Base-by-base conservation (phyloP, 2,888 invertebrate genomes). In the Fragum sueziense region DNA sequence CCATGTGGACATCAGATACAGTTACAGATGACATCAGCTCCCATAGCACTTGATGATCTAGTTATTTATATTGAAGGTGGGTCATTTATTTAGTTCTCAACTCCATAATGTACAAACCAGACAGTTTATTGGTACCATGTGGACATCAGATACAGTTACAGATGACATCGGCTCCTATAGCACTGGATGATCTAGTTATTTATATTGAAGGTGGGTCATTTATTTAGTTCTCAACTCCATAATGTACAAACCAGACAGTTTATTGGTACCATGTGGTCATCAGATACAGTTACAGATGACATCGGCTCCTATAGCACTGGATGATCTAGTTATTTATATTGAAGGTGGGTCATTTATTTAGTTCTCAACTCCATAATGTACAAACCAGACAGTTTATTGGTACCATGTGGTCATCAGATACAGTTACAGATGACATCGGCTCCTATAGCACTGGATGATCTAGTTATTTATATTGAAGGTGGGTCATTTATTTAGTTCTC, bases 381-480 rank as follows among this genome's bases (percentile, higher is more conserved):
- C 70, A 79, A 78, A 62, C 84, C 76, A 4, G 54, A 41, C 0
- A 59, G 41, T 11, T 70, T 96, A 96, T 93, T 97, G 89, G 97
- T 98, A 33, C 96, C 97, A 1, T 97, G 98, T 37, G 97, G 97
- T 57, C 95, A 96, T 72, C 94, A 96, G 6, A 97, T 98, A 86
- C 96, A 96, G 6, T 98, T 99, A 93, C 95, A 95, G 75, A 96
- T 98, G 73, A 97, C 97, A 92, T 97, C 97, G 33, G 97, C 97
- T 80, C 95, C 91, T 3, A 88, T 89, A 20, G 87, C 85, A 25
- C 84, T 88, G 27, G 86, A 86, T 29, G 93, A 93, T 72, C 84
- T 93, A 70, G 91, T 91, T 65, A 92, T 94, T 61, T 87, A 89
- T 41, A 91, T 94, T 96, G 7, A 94, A 96, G 88, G 94, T 96